phyloP scores from a whole-genome alignment of 2,888 invertebrate species.

The Zygothrica quintamaculata region DNA sequence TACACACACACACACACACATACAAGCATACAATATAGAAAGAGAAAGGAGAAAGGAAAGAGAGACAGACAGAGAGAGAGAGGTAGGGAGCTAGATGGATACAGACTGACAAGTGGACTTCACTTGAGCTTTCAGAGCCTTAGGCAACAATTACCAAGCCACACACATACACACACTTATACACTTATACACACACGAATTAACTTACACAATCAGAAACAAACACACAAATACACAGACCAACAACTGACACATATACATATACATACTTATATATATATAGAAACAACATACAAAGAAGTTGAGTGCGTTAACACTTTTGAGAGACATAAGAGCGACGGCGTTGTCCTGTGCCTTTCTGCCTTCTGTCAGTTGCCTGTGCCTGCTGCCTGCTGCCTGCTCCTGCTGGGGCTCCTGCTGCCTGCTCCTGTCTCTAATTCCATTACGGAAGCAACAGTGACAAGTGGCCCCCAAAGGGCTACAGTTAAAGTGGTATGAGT shows the following conservation, averaged over 20 bases:
- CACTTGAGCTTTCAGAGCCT: conserved; percentile 53
- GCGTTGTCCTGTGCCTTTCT: conserved; percentile 38
- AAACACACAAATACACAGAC: conserved; percentile 11
- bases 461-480: conserved; percentile 66
- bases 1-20: conserved; percentile 46
- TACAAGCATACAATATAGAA: conserved; percentile 8
- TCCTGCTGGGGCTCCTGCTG: background rate
- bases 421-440: conserved; percentile 59
- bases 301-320: conserved; percentile 76
- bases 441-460: conserved; percentile 79
- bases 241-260: conserved; percentile 2
- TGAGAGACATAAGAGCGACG: conserved; percentile 38
- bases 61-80: conserved; percentile 1
- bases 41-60: background rate
- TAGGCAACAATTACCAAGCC: conserved; percentile 62
- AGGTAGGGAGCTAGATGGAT: conserved; percentile 3
- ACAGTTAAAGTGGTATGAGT: conserved; percentile 10
- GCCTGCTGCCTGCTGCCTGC: background rate
- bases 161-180: conserved; percentile 26
- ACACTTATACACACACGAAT: conserved; percentile 25
- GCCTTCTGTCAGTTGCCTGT: conserved; percentile 11
- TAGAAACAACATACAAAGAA: conserved; percentile 44
- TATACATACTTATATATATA: too few species aligned
- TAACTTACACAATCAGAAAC: conserved; percentile 11
- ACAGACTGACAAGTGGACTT: conserved; percentile 55